These are phyloP conservation scores for Latrodectus geometricus DNA, from an alignment of 1,140 invertebrate genomes.

Conservation along the genomic window DNA sequence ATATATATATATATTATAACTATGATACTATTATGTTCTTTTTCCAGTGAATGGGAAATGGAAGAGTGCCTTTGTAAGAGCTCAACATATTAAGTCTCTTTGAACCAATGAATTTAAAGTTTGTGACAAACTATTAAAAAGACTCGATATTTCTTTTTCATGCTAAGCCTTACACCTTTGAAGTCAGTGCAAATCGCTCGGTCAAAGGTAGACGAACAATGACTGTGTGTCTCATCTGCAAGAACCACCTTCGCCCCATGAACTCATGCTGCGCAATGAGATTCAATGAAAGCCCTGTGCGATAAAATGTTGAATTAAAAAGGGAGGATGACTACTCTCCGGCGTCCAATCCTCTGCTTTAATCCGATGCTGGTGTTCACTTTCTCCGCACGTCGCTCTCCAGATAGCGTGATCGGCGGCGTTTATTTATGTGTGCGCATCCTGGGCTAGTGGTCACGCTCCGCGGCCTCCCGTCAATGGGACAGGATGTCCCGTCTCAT, in stretches of 20 bases:
- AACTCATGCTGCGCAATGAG: background rate
- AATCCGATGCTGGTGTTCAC: constrained; percentile 15
- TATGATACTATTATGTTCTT: too few relatives aligned
- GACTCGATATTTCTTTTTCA: too few relatives aligned
- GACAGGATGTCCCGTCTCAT: constrained; percentile 56
- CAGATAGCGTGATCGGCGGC: constrained; percentile 41
- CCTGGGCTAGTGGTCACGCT: constrained; percentile 16
- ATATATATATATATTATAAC: too few relatives aligned
- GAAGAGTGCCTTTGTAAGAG: too few relatives aligned
- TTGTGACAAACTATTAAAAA: too few relatives aligned
- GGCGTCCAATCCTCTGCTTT: background rate
- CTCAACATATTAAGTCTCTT: too few relatives aligned
- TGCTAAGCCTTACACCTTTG: too few relatives aligned
- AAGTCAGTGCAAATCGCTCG: too few relatives aligned
- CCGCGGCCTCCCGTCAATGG: constrained; percentile 33
- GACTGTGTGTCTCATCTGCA: too few relatives aligned
- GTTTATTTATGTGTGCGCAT: constrained; percentile 43
- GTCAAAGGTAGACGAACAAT: background rate
- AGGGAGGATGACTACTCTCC: background rate
- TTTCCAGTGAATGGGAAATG: too few relatives aligned
- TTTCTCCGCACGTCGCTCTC: constrained; percentile 33
- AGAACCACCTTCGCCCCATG: background rate
- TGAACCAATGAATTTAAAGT: too few relatives aligned
- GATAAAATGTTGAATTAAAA: background rate
- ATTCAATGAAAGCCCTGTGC: background rate